A percentile compares a stretch with the other conserved stretches of the same genome.
phyloP scores from a whole-genome alignment of 2,888 invertebrate genomes.

The Sphaerophoria taeniata region DNA sequence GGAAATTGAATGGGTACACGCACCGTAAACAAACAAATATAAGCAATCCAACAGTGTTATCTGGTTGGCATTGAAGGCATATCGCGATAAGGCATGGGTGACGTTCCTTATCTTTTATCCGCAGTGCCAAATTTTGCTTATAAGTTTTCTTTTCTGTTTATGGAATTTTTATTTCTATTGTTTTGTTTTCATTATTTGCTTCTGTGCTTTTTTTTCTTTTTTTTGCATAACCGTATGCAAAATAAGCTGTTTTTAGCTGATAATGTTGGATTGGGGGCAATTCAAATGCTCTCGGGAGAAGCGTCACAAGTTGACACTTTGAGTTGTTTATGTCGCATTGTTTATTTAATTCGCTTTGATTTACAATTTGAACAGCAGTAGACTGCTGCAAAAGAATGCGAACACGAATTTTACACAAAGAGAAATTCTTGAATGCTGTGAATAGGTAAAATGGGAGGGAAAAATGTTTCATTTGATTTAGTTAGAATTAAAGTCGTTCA shows the following conservation, averaged over 20 bases:
- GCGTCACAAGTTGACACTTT: slow-evolving; percentile 20
- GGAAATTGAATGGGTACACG: slow-evolving; percentile 27
- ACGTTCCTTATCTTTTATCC: slow-evolving; percentile 56
- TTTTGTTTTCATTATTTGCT: slow-evolving; percentile 17
- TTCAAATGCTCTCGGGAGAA: background rate
- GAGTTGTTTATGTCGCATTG: slow-evolving; percentile 19
- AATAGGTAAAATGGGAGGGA: no score
- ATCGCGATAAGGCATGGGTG: slow-evolving; percentile 10
- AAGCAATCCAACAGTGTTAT: background rate
- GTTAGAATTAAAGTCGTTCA: no score
- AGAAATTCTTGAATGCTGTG: no score
- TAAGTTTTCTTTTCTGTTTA: slow-evolving; percentile 14
- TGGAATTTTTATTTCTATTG: slow-evolving; percentile 9
- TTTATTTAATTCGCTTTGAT: slow-evolving; percentile 19
- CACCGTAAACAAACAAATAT: slow-evolving; percentile 17
- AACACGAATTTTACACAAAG: background rate
- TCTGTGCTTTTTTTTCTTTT: slow-evolving; percentile 5
- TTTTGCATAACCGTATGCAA: background rate
- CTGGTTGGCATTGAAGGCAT: background rate
- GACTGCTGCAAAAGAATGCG: background rate
- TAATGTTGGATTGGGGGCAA: background rate
- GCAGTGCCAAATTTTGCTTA: slow-evolving; percentile 44
- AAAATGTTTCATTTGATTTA: no score
- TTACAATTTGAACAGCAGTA: background rate
- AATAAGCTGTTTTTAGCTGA: background rate